Base-by-base conservation (phyloP, 2,113 vertebrate genomes). In the Colistium nudipinnis region DNA sequence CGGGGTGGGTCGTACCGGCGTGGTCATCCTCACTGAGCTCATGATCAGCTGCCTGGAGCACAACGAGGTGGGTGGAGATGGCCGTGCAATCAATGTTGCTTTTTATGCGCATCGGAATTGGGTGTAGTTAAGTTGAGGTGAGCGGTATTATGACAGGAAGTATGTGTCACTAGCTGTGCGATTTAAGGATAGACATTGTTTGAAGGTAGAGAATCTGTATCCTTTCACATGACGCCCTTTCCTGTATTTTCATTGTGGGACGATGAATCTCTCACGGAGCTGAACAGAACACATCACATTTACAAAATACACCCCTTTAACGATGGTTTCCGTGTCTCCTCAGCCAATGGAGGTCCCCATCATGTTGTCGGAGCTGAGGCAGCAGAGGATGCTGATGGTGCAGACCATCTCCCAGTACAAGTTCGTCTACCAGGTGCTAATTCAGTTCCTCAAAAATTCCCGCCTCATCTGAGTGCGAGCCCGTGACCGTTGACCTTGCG, bases 21-120 rank as follows among this genome's bases (percentile, higher is more conserved):
- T 98, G 76, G 94, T 97, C 63, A 96, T 98, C 78, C 94, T 98
- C 0, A 94, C 96, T 0, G 97, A 98, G 62, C 94, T 98, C 63
- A 98, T 98, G 96, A 94, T 97, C 69, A 94, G 94, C 81, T 97
- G 97, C 85, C 92, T 98, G 90, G 96, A 98, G 80, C 95, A 96
- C 53, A 96, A 98, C 1, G 95, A 97, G 86, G 97, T 97, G 80
- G 78, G 94, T 70, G 43, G 14, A 20, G 30, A 4, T 1, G 17
- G 14, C 17, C 20, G 39, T 4, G 10, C 19, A 6, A 3, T 38
- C 39, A 55, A 7, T 13, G 22, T 2, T n/a, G 24, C 51, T 47
- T 45, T 19, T 61, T n/a, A n/a, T n/a, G n/a, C n/a, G n/a, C n/a
- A n/a, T n/a, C n/a, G n/a, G n/a, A n/a, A n/a, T n/a, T n/a, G n/a